Evolutionary conservation across 23 tunicate genomes (phyloP).

Genomic region (Phallusia fumigata): DNA sequence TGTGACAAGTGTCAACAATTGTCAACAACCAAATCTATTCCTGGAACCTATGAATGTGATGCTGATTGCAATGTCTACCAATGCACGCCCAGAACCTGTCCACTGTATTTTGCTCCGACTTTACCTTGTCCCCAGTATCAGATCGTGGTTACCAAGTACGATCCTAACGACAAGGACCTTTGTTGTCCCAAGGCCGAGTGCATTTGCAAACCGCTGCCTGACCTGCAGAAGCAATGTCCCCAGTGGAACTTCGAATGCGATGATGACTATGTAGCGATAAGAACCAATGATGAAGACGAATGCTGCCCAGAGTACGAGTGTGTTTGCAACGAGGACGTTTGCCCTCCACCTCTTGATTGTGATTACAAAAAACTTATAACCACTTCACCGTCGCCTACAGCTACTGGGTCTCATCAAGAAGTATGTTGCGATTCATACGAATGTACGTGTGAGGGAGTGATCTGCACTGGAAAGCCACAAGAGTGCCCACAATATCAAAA

Average conservation of each 20-base stretch:
- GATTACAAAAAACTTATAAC: not conserved
- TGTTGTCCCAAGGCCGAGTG: slow-evolving; percentile 47
- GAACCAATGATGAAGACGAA: not conserved
- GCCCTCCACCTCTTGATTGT: slow-evolving; percentile 40
- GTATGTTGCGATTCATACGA: slow-evolving; percentile 34
- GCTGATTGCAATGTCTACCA: slow-evolving; percentile 24
- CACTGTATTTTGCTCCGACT: not conserved
- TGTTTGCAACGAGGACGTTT: slow-evolving; percentile 22
- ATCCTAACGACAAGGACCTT: slow-evolving; percentile 16
- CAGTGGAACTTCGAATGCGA: slow-evolving; percentile 20
- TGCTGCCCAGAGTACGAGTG: slow-evolving; percentile 53
- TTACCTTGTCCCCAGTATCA: slow-evolving; percentile 23
- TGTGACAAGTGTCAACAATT: slow-evolving; percentile 17
- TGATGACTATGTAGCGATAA: slow-evolving; percentile 17
- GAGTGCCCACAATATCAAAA: slow-evolving; percentile 32
- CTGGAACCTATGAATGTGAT: slow-evolving; percentile 17
- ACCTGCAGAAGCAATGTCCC: slow-evolving; percentile 25
- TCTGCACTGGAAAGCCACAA: slow-evolving; percentile 15
- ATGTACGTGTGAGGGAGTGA: slow-evolving; percentile 31
- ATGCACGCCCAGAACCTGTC: slow-evolving; percentile 24
- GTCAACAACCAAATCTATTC: not conserved
- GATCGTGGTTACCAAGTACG: slow-evolving; percentile 14
- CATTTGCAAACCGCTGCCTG: slow-evolving; percentile 15
- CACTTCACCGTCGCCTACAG: not conserved
- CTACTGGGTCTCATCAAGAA: slow-evolving; percentile 16